Evolutionary conservation across 1,140 invertebrate species (phyloP), one percentile per base, ranked within the genome.

Genomic region (Eumeta japonica): DNA sequence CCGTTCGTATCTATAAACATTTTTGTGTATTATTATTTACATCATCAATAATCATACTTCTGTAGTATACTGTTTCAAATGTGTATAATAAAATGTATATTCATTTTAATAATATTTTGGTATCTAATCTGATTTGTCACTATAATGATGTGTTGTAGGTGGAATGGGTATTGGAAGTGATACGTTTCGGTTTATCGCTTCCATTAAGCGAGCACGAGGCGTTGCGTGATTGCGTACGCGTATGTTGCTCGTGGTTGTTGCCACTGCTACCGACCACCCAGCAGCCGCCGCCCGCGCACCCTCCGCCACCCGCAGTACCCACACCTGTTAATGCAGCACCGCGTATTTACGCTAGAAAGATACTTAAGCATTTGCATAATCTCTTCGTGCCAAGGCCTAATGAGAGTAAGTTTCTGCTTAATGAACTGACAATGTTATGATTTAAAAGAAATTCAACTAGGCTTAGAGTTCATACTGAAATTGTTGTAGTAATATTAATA

Each of bases 211-310:
- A 97, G 64, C 91, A 95, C 66, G 94, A 97, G 49, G 90, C 91
- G 1, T 88, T 98, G 27, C 85, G 93, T 46, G 94, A 97, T 68
- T 98, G 94, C 74, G 94, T 97, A 5, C 92, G 91, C 70, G 87
- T 98, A 14, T 98, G 97, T 62, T 97, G 93, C 70, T 94, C 97
- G 57, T 98, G 95, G 95, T 71, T 98, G 16, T 87, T 88, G 0
- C 89, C 92, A 1, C 75, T 96, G 33, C 82, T 94, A 50, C 86
- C 90, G 1, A 72, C 76, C 28, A 89, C n/a, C n/a, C n/a, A n/a
- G n/a, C 89, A 2, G 88, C 88, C 71, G 72, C 88, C 47, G 84
- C 57, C 91, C 89, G 48, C 45, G 61, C 78, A 41, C 16, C 57
- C 66, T 4, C 89, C 91, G 1, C 89, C 90, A 52, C 79, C 88